Base-by-base conservation (phyloP, 2,888 invertebrate genomes). In the Diloba caeruleocephala region DNA sequence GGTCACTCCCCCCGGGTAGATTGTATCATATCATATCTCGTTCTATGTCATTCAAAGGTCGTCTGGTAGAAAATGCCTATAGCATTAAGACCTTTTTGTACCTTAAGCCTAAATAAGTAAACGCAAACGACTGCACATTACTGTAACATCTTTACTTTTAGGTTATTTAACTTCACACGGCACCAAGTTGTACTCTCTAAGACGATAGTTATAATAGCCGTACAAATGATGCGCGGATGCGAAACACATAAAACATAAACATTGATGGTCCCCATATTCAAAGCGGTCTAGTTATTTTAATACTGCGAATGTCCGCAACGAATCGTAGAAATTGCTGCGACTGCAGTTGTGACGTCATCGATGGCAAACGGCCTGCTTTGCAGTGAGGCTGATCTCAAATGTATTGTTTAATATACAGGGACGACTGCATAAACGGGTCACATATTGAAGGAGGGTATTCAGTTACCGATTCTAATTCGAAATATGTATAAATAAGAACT, bases 161-260 rank as follows among this genome's bases (percentile, higher is more conserved):
- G n/a, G n/a, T n/a, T n/a, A 26, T 28, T 39, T 21, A 39, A 8
- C 39, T 14, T 15, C n/a, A 26, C 23, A 14, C 10, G n/a, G 7
- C 32, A 14, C 10, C 14, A 14, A 15, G 3, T 9, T 14, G 14
- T 21, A 9, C 26, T 26, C 29, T 15, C 33, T 19, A 37, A 42
- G 17, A 46, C 29, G 38, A 33, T 46, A 21, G 43, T 39, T 33
- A 38, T 43, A 34, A 57, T n/a, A n/a, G n/a, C n/a, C n/a, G 48
- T 9, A 36, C 39, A 64, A 56, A 41, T 38, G 50, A 10, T n/a
- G 25, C 39, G 57, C 39, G 50, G 28, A 56, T 48, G 49, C 48
- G 43, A 43, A 60, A 58, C 43, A 51, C 59, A 58, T 66, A 65
- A 65, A 65, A 42, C 44, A 45, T 65, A 51, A 51, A 45, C 21